Percentiles rank a stretch among this genome's conserved stretches.
Evolutionary conservation across 2,888 invertebrate genomes (phyloP).

Genomic region (Allygus modestus): DNA sequence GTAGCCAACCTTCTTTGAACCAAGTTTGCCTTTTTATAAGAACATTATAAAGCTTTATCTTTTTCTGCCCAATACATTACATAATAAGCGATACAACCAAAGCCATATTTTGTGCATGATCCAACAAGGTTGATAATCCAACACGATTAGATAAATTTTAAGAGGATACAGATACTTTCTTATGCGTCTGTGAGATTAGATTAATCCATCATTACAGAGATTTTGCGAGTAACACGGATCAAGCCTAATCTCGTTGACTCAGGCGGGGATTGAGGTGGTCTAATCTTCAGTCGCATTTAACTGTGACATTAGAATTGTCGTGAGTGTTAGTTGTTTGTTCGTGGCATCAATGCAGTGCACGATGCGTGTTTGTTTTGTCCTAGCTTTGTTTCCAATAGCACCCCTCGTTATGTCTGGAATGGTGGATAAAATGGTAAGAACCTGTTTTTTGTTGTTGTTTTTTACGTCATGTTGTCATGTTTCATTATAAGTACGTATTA

Average conservation of each 20-base stretch:
- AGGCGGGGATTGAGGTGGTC: not conserved
- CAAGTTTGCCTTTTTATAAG: too few species aligned
- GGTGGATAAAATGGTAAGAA: constrained; percentile 5
- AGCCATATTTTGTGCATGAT: not conserved
- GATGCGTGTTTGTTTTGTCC: not conserved
- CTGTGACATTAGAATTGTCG: not conserved
- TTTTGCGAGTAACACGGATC: not conserved
- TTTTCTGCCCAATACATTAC: not conserved
- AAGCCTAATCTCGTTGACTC: constrained; percentile 13
- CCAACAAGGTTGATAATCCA: not conserved
- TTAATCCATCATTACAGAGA: constrained; percentile 1
- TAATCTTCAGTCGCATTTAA: not conserved
- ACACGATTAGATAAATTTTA: not conserved
- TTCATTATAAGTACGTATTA: too few species aligned
- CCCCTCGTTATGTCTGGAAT: not conserved
- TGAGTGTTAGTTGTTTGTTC: not conserved
- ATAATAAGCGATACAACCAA: not conserved
- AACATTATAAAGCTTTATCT: too few species aligned
- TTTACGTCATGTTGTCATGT: too few species aligned
- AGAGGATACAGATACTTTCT: not conserved
- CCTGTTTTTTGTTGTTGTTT: too few species aligned
- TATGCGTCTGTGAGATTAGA: not conserved
- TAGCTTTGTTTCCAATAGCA: not conserved
- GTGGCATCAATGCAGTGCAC: not conserved
- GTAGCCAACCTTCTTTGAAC: too few species aligned